A percentile compares a stretch with the other conserved stretches of the same genome.
These are phyloP conservation scores for Cariama cristata DNA, from an alignment of 2,113 vertebrate genomes.

Conservation along the genomic window DNA sequence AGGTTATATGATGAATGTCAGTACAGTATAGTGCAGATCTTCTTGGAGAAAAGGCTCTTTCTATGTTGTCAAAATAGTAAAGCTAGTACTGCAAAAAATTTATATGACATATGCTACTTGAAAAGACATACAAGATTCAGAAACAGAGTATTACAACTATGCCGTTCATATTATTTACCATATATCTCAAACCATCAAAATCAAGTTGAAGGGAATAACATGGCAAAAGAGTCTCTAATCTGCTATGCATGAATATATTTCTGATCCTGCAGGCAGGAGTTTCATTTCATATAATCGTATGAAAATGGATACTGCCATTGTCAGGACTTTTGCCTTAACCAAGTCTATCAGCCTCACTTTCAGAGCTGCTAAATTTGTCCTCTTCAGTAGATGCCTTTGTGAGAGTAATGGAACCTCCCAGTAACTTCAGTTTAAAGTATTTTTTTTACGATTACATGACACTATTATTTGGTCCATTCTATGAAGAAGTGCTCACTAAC, in stretches of 20 bases:
- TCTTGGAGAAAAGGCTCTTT: background rate
- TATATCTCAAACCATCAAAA: background rate
- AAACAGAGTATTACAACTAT: background rate
- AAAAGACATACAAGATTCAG: background rate
- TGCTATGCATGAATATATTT: background rate
- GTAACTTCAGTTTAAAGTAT: background rate
- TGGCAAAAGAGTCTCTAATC: background rate
- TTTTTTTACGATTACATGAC: background rate
- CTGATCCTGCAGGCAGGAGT: background rate
- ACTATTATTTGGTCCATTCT: background rate
- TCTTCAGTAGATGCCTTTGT: background rate
- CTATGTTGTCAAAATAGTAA: slow-evolving; percentile 14
- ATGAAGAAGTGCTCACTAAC: background rate
- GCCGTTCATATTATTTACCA: background rate
- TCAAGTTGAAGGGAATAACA: background rate
- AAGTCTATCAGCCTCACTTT: background rate
- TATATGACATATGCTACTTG: background rate
- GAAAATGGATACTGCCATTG: slow-evolving; percentile 3
- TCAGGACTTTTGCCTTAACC: background rate
- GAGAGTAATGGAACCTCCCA: background rate
- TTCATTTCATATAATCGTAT: background rate
- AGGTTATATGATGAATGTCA: slow-evolving; percentile 76
- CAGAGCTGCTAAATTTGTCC: background rate
- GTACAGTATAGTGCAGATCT: slow-evolving; percentile 35
- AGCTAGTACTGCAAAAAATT: background rate